Evolutionary conservation across 2,888 invertebrate species (phyloP).

Genomic region (Tachina fera): DNA sequence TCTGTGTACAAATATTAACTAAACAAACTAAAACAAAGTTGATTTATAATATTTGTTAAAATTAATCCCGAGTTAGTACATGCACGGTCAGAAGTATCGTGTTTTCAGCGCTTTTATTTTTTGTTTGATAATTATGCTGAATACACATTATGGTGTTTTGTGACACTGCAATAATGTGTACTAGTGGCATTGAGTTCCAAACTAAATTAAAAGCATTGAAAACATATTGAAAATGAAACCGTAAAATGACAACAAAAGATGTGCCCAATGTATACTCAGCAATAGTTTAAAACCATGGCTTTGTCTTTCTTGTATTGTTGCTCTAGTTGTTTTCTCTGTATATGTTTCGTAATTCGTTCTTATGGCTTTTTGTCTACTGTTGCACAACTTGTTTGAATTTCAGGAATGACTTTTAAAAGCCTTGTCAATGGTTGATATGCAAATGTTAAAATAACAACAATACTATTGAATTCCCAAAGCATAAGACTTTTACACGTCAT

Average conservation of each 20-base stretch:
- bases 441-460: slow-evolving; percentile 56
- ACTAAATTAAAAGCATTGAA: too few species aligned
- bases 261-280: too few species aligned
- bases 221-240: too few species aligned
- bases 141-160: too few species aligned
- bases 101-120: slow-evolving; percentile 1
- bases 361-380: slow-evolving; percentile 44
- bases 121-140: slow-evolving; percentile 2
- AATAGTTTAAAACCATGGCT: background rate
- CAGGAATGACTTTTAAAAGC: slow-evolving; percentile 54
- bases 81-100: background rate
- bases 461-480: slow-evolving; percentile 17
- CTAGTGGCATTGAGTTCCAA: too few species aligned
- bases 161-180: too few species aligned
- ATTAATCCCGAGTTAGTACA: background rate
- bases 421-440: slow-evolving; percentile 54
- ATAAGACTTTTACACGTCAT: slow-evolving; percentile 51
- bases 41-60: background rate
- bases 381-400: slow-evolving; percentile 48
- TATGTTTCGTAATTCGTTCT: background rate
- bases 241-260: too few species aligned
- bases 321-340: background rate
- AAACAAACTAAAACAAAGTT: too few species aligned
- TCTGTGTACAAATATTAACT: too few species aligned
- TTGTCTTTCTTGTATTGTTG: slow-evolving; percentile 22